Base-by-base conservation (phyloP, 2,888 invertebrate genomes). In the Seira ritae region DNA sequence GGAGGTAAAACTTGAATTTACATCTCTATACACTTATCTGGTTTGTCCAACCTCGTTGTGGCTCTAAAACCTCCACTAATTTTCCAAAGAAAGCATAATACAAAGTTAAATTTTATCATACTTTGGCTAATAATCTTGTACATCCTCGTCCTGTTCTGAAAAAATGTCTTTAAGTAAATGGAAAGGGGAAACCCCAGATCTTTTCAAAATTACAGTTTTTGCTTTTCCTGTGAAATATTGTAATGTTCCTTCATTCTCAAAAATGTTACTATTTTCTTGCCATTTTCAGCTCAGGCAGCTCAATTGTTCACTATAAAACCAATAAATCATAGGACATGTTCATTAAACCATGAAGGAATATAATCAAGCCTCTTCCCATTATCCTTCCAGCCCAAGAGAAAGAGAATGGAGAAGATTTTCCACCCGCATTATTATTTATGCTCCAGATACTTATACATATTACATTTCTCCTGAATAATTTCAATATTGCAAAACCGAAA, bases 311-410 rank as follows among this genome's bases (percentile, higher is more conserved):
- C 62, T 62, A 62, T 20, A 20, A n/a, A 62, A 22, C 62, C 22
- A 62, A 62, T 62, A 62, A 62, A 62, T 62, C 62, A 62, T 62
- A 20, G 62, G 62, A 62, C 62, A 20, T 62, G n/a, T 62, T 62
- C 20, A 62, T 62, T 62, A 62, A 62, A 22, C 62, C 62, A 62
- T 22, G 62, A 62, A 62, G 10, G 62, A 20, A 20, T 62, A 62
- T 62, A 62, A 62, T 62, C 62, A 62, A 62, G 62, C 62, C 62
- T 20, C 62, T 62, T 20, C 62, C 20, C 62, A 62, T 55, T 55
- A 55, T 55, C 55, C 62, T 62, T 62, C 19, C 55, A 12, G 22
- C 62, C 10, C 20, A 62, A 62, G 62, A 6, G 20, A 20, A 62
- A 62, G 1, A 62, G 62, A 22, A 20, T 50, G 10, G 10, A 31